Evolutionary conservation across 2,113 vertebrate genomes (phyloP).

Genomic region (Protobothrops flavoviridis): DNA sequence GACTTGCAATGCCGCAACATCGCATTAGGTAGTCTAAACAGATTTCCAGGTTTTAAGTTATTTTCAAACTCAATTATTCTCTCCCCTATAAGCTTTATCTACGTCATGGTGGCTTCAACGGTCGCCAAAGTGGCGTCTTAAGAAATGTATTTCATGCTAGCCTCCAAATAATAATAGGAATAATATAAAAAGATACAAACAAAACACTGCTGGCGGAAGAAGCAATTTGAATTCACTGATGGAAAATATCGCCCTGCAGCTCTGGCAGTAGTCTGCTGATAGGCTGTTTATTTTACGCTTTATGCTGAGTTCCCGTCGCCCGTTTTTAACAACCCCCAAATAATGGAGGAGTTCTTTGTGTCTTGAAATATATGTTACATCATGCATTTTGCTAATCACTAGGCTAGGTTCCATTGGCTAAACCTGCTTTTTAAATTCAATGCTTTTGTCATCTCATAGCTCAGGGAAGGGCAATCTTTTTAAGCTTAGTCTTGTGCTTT

Average conservation of each 20-base stretch:
- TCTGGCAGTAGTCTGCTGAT: conserved; percentile 53
- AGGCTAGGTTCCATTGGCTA: neutral
- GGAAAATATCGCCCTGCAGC: conserved; percentile 59
- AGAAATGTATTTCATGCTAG: conserved; percentile 67
- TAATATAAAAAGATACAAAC: conserved; percentile 64
- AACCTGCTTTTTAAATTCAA: neutral
- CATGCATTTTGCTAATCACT: neutral
- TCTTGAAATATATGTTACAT: neutral
- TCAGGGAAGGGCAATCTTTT: neutral
- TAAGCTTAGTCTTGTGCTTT: neutral
- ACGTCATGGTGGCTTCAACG: conserved; percentile 39
- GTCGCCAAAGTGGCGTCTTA: conserved; percentile 27
- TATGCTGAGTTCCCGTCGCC: conserved; percentile 52
- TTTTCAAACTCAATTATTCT: conserved; percentile 63
- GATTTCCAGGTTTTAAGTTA: conserved; percentile 62
- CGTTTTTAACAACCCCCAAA: conserved; percentile 64
- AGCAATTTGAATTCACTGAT: conserved; percentile 72
- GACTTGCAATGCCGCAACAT: conserved; percentile 43
- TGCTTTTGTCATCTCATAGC: neutral
- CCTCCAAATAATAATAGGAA: conserved; percentile 52
- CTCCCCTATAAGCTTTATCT: conserved; percentile 70
- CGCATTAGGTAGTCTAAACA: conserved; percentile 58
- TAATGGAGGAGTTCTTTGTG: neutral
- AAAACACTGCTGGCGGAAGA: conserved; percentile 62
- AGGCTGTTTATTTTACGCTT: conserved; percentile 29